Conservation (phyloP, 2,888 invertebrate species). For the Aporophyla nigra region DNA sequence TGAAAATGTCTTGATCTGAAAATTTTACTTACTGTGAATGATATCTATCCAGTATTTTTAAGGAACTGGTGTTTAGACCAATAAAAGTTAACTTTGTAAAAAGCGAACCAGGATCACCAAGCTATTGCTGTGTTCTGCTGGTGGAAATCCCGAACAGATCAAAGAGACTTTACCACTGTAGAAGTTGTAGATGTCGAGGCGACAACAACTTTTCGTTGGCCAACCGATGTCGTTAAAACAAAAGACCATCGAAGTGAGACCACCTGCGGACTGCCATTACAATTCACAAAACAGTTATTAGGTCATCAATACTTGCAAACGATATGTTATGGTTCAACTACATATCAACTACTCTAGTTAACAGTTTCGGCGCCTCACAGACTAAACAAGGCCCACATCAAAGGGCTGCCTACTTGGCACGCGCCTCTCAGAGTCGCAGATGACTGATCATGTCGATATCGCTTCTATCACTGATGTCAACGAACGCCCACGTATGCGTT, state of each 20-base stretch:
- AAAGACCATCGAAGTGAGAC: neutral
- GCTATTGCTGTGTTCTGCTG: neutral
- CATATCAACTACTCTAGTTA: conserved; percentile 17
- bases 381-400: conserved; percentile 57
- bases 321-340: conserved; percentile 10
- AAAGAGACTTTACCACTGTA: neutral
- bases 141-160: neutral
- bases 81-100: no score
- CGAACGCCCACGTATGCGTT: conserved; percentile 42
- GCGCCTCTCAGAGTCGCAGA: conserved; percentile 20
- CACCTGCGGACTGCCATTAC: neutral
- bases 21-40: neutral
- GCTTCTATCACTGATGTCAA: conserved; percentile 53
- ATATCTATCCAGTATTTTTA: no score
- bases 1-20: conserved; percentile 1
- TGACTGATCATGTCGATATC: conserved; percentile 57
- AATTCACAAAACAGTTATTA: conserved; percentile 29
- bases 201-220: no score
- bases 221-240: neutral
- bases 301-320: conserved; percentile 31
- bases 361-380: conserved; percentile 37
- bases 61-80: no score
- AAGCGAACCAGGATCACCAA: no score
- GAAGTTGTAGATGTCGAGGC: neutral
- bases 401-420: conserved; percentile 47